Base-by-base conservation (phyloP, 2,888 invertebrate species). In the Agrotis segetum region DNA sequence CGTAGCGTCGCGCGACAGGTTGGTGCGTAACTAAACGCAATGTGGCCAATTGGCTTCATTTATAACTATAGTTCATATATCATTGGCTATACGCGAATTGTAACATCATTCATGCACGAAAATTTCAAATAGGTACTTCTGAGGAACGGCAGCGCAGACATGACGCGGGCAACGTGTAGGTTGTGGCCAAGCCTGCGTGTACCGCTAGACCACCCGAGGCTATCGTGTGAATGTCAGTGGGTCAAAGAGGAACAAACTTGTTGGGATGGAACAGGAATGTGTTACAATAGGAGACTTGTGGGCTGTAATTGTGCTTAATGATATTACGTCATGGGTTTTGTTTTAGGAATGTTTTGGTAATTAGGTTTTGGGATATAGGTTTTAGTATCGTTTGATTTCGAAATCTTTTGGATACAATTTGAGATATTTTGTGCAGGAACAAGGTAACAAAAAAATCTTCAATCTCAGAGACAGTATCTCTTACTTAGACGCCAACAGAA, bases 191-290 rank as follows among this genome's bases (percentile, higher is more conserved):
- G 56, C 3, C 6, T 2, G 34, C 3, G 14, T 2, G 34, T 71
- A 65, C 61, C 13, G 58, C 72, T 68, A 46, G 34, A 66, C 50
- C 29, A 67, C 64, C 73, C 61, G 67, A 80, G 66, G 85, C 76
- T 74, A 64, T 16, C 4, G 71, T 60, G 64, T 77, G 81, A 90
- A 91, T 92, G 89, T 88, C 87, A 91, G 81, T 90, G 72, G 92
- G 92, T 92, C 92, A 92, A 67, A 91, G 89, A 88, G 88, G 85
- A 90, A 77, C 84, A 87, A 83, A 89, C 77, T 80, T 72, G 66
- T 67, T 59, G 66, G 71, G 82, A 75, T 79, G 83, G 58, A 71
- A 73, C 73, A 71, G 68, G 78, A 70, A 73, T 74, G 68, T 75
- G 62, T 75, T 75, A 83, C 77, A 77, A 77, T 80, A 82, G 71